Conservation (phyloP, 2,888 invertebrate species). For the Rosalia funebris region DNA sequence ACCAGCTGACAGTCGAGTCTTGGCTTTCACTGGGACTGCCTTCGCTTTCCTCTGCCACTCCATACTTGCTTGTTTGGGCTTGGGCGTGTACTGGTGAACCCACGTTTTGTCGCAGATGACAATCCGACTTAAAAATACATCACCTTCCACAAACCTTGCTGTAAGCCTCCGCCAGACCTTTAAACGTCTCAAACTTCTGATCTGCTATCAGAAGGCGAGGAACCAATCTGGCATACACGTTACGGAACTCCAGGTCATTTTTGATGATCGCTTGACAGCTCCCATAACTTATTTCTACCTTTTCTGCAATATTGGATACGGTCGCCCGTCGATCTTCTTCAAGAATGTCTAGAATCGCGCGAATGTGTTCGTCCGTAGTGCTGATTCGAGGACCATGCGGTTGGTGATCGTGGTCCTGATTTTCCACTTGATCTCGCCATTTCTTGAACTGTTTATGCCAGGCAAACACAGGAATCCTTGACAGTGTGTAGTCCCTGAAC, state of each 20-base stretch:
- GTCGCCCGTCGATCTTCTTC: too few relatives aligned
- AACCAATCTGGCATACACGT: slow-evolving; percentile 1
- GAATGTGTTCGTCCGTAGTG: too few relatives aligned
- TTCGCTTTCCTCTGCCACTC: background rate
- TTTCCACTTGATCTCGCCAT: too few relatives aligned
- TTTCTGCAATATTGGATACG: background rate
- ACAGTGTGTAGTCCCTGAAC: too few relatives aligned
- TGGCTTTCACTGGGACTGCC: background rate
- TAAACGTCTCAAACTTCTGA: background rate
- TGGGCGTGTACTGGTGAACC: background rate
- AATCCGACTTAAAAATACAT: background rate
- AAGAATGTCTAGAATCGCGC: too few relatives aligned
- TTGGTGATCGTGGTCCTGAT: too few relatives aligned
- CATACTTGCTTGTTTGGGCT: background rate
- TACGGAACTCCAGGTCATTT: background rate
- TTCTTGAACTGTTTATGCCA: too few relatives aligned
- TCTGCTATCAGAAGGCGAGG: background rate
- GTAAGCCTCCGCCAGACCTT: background rate
- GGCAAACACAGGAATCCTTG: too few relatives aligned
- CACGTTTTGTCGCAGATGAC: slow-evolving; percentile 5
- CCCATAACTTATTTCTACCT: background rate
- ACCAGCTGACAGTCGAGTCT: background rate
- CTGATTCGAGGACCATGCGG: too few relatives aligned
- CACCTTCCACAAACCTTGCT: background rate
- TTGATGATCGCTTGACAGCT: background rate